Percentiles rank a stretch among this genome's conserved stretches.
Evolutionary conservation across 2,888 invertebrate species (phyloP).

Genomic region (Dascillus cervinus): DNA sequence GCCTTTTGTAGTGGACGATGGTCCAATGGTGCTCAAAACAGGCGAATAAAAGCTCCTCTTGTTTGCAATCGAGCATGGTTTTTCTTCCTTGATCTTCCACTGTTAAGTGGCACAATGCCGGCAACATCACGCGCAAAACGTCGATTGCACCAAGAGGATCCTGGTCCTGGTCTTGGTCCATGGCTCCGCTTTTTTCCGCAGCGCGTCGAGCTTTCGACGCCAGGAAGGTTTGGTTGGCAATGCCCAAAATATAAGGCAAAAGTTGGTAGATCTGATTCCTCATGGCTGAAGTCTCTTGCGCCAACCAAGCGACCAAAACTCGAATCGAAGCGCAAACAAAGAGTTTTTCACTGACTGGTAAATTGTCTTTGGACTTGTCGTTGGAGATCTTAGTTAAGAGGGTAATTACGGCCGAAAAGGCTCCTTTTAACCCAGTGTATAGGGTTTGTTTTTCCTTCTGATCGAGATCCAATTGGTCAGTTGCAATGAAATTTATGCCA

Average conservation of each 20-base stretch:
- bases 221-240: slow-evolving; percentile 77
- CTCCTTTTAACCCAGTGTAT: slow-evolving; percentile 83
- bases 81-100: slow-evolving; percentile 84
- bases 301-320: slow-evolving; percentile 81
- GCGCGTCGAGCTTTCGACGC: slow-evolving; percentile 60
- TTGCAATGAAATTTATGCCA: slow-evolving; percentile 70
- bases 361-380: slow-evolving; percentile 64
- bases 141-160: slow-evolving; percentile 48
- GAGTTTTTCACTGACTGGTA: slow-evolving; percentile 62
- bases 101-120: slow-evolving; percentile 83
- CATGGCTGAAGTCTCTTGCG: slow-evolving; percentile 85
- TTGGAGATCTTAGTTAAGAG: slow-evolving; percentile 65
- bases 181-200: slow-evolving; percentile 54
- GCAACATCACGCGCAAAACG: slow-evolving; percentile 73
- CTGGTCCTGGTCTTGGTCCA: slow-evolving; percentile 32
- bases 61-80: slow-evolving; percentile 67
- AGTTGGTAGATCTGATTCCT: slow-evolving; percentile 73
- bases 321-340: slow-evolving; percentile 81
- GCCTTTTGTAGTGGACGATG: slow-evolving; percentile 77
- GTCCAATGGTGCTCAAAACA: slow-evolving; percentile 78
- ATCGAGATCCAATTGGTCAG: slow-evolving; percentile 75
- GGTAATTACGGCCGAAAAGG: slow-evolving; percentile 73
- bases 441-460: slow-evolving; percentile 87
- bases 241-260: slow-evolving; percentile 70
- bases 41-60: slow-evolving; percentile 75